Conservation (phyloP, 1,140 invertebrate species). For the Lysiphlebus fabarum region DNA sequence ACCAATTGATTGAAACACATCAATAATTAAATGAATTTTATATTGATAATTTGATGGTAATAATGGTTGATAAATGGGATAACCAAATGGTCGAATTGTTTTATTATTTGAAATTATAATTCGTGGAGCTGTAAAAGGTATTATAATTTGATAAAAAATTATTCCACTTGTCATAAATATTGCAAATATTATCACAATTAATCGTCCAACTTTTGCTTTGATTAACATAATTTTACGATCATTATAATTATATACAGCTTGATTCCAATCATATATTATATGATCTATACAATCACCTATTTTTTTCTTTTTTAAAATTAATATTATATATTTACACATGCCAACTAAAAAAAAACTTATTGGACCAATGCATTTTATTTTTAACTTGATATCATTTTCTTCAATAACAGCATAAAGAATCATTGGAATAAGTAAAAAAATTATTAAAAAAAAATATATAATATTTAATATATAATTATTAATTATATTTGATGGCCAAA, state of each 20-base stretch:
- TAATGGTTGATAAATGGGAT: constrained; percentile 26
- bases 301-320: constrained; percentile 6
- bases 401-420: not conserved
- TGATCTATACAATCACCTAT: constrained; percentile 26
- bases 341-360: constrained; percentile 6
- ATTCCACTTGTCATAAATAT: constrained; percentile 29
- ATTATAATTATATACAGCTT: not conserved
- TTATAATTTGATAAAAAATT: constrained; percentile 17
- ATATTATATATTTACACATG: constrained; percentile 14
- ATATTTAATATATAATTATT: not conserved
- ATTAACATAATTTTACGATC: constrained; percentile 21
- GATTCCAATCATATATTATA: constrained; percentile 31
- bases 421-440: constrained; percentile 9
- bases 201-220: constrained; percentile 20
- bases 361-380: constrained; percentile 15
- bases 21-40: constrained; percentile 35
- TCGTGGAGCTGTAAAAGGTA: constrained; percentile 1
- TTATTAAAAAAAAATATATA: not conserved
- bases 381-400: not conserved
- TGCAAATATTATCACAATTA: constrained; percentile 25
- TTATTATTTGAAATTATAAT: constrained; percentile 1
- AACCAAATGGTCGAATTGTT: constrained; percentile 19
- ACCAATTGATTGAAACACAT: constrained; percentile 26
- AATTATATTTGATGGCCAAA: not conserved
- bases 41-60: constrained; percentile 28